Conservation (phyloP, 2,888 invertebrate genomes). For the Hololepta plana region DNA sequence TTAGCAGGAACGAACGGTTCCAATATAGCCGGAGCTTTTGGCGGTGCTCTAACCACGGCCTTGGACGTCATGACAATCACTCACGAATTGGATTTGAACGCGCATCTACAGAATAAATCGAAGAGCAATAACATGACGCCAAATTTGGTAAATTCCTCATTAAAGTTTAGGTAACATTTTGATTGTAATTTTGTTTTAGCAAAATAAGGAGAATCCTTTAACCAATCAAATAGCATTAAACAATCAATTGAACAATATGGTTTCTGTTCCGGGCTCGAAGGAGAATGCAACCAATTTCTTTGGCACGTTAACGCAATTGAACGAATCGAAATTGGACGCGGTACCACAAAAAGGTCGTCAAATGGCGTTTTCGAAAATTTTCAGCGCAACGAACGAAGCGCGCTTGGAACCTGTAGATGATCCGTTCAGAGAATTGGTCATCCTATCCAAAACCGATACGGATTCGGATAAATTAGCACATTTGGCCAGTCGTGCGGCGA, state of each 20-base stretch:
- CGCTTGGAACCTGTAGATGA: slow-evolving; percentile 24
- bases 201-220: slow-evolving; percentile 3
- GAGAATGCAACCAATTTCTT: too few species aligned
- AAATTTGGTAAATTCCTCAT: slow-evolving; percentile 16
- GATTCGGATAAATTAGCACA: slow-evolving; percentile 32
- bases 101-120: too few species aligned
- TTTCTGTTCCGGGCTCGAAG: too few species aligned
- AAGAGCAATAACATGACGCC: too few species aligned
- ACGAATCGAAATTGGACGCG: slow-evolving; percentile 18
- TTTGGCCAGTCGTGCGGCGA: slow-evolving; percentile 42
- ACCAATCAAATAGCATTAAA: slow-evolving; percentile 6
- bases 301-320: slow-evolving; percentile 19
- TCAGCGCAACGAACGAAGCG: too few species aligned
- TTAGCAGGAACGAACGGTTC: slow-evolving; percentile 24
- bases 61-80: slow-evolving; percentile 73
- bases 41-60: slow-evolving; percentile 52
- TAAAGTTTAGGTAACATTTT: too few species aligned
- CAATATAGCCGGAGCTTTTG: slow-evolving; percentile 31
- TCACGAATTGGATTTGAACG: slow-evolving; percentile 27
- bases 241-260: slow-evolving; percentile 14
- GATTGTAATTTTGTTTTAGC: too few species aligned
- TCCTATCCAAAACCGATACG: slow-evolving; percentile 31
- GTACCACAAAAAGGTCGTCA: too few species aligned
- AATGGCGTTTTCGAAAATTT: too few species aligned
- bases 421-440: slow-evolving; percentile 43